These are phyloP conservation scores for Scaptomyza pallida DNA, from an alignment of 1,140 invertebrate species.

Conservation along the genomic window DNA sequence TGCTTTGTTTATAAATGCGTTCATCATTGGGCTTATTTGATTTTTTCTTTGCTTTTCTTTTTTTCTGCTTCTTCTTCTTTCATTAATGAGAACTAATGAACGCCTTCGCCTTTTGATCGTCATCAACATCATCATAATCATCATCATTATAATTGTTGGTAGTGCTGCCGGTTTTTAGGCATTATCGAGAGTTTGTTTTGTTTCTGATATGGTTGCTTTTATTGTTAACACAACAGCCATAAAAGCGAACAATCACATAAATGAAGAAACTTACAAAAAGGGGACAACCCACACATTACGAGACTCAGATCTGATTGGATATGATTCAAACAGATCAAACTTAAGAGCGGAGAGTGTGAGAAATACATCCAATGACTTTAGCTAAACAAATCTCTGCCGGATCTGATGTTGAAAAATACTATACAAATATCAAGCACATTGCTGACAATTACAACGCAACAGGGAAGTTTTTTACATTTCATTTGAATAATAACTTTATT, in stretches of 20 bases:
- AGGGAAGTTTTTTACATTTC: too few relatives aligned
- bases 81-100: conserved; percentile 62
- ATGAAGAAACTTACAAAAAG: conserved; percentile 26
- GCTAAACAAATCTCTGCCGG: too few relatives aligned
- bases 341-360: too few relatives aligned
- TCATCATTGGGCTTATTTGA: conserved; percentile 36
- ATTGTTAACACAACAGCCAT: conserved; percentile 20
- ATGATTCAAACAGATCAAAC: conserved; percentile 3
- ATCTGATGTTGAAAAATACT: too few relatives aligned
- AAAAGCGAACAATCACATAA: conserved; percentile 36
- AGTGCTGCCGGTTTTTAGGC: conserved; percentile 35
- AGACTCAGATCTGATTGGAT: conserved; percentile 2
- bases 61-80: conserved; percentile 13
- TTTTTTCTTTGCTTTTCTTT: conserved; percentile 3
- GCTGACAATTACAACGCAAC: too few relatives aligned
- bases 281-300: conserved; percentile 38
- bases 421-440: too few relatives aligned
- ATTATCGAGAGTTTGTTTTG: conserved; percentile 8
- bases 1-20: conserved; percentile 54
- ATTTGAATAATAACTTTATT: too few relatives aligned
- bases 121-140: conserved; percentile 11
- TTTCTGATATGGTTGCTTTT: conserved; percentile 22
- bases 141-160: conserved; percentile 1
- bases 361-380: not conserved
- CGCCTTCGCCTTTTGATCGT: conserved; percentile 29